phyloP scores from a whole-genome alignment of 2,797 vertebrate genomes.

The Calcarius lapponicus region DNA sequence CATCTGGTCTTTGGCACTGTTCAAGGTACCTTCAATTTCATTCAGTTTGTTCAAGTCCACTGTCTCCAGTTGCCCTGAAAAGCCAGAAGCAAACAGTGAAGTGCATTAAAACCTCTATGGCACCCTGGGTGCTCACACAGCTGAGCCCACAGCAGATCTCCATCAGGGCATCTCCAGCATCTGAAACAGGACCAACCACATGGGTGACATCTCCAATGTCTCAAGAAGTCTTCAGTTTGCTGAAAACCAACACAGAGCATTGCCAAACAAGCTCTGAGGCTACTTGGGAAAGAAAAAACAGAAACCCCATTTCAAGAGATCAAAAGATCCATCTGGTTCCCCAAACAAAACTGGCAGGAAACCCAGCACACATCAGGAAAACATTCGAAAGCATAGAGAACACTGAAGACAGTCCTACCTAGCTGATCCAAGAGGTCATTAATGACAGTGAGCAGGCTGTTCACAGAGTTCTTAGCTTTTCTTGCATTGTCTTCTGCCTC shows the following conservation, averaged over 20 bases:
- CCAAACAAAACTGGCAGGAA: neutral
- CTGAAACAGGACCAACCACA: neutral
- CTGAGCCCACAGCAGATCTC: neutral
- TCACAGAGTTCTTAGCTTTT: constrained; percentile 92
- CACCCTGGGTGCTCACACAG: neutral
- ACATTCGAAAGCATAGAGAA: neutral
- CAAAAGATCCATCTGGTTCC: neutral
- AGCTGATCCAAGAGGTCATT: constrained; percentile 86
- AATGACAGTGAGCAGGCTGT: constrained; percentile 85
- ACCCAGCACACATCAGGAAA: neutral
- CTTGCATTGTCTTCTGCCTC: constrained; percentile 93
- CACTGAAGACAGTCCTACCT: constrained; percentile 74
- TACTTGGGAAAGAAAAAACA: fast-evolving
- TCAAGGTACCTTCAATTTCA: constrained; percentile 88
- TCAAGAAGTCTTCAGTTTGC: neutral
- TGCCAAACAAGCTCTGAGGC: neutral
- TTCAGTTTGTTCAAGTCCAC: constrained; percentile 93
- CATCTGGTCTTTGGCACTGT: constrained; percentile 90
- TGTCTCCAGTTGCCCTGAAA: constrained; percentile 90
- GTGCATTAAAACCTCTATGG: neutral
- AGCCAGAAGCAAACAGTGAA: neutral
- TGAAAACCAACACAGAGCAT: neutral
- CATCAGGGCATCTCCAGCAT: fast-evolving
- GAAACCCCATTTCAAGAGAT: neutral
- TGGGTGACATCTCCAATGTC: neutral